Evolutionary conservation across 2,113 vertebrate species (phyloP).

Genomic region (Isichthys henryi): DNA sequence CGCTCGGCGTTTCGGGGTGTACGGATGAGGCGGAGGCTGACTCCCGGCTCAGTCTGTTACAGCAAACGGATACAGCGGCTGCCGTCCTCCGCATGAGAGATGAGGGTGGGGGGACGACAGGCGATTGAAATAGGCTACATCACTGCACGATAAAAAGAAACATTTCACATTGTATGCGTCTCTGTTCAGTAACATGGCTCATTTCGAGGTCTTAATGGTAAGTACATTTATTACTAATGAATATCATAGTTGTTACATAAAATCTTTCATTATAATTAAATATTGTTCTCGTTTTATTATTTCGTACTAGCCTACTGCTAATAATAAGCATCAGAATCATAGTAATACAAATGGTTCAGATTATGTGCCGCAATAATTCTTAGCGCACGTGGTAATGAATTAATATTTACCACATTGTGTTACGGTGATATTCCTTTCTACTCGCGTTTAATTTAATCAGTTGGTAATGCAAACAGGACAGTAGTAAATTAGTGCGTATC

Average conservation of each 20-base stretch:
- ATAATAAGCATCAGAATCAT: not conserved
- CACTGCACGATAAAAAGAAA: constrained; percentile 2
- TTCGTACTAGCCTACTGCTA: not conserved
- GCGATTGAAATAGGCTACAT: not conserved
- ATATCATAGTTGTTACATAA: not conserved
- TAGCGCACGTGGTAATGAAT: not conserved
- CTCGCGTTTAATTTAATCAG: not conserved
- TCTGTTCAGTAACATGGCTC: not conserved
- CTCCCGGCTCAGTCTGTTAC: not conserved
- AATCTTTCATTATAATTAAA: not conserved
- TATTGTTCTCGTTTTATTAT: not conserved
- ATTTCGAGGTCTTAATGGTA: not conserved
- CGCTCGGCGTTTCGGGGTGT: not conserved
- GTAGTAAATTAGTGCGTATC: not conserved
- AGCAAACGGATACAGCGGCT: not conserved
- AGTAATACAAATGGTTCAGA: not conserved
- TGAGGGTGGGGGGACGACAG: constrained; percentile 15
- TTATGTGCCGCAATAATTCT: not conserved
- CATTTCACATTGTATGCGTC: not conserved
- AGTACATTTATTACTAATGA: not conserved
- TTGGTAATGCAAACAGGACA: not conserved
- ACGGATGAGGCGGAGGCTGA: constrained; percentile 4
- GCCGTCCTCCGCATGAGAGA: not conserved
- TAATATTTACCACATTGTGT: not conserved
- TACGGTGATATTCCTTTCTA: not conserved